phyloP scores from a whole-genome alignment of 2,113 vertebrate species.

The Mesembrinibis cayennensis region DNA sequence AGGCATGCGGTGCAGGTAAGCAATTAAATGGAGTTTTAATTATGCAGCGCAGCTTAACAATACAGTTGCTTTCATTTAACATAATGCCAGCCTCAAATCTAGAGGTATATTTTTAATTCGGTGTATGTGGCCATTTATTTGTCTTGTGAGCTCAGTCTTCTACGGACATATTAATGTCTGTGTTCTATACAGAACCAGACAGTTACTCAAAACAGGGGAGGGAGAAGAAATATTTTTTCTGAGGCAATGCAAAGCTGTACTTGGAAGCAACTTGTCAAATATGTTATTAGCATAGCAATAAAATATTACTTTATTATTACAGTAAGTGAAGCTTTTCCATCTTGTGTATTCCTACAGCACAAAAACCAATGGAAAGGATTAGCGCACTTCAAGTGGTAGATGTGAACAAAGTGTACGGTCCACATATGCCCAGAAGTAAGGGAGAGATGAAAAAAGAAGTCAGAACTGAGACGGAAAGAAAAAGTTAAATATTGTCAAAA shows the following conservation, averaged over 20 bases:
- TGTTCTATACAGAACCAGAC: not conserved
- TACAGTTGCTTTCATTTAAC: not conserved
- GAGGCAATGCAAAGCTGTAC: not conserved
- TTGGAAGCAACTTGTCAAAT: not conserved
- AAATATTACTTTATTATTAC: not conserved
- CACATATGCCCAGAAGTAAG: accelerated
- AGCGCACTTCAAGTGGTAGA: accelerated
- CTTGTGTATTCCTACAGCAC: not conserved
- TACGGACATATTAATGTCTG: not conserved
- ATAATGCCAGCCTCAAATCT: not conserved
- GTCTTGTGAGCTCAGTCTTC: not conserved
- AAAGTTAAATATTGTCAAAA: not conserved
- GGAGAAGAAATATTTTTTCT: not conserved
- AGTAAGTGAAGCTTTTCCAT: not conserved
- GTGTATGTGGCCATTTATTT: not conserved
- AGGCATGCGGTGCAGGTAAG: accelerated
- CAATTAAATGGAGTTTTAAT: not conserved
- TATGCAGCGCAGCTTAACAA: not conserved
- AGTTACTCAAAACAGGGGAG: not conserved
- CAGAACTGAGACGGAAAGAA: not conserved
- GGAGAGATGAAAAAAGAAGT: not conserved
- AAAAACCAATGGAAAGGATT: not conserved
- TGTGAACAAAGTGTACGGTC: not conserved
- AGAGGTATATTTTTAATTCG: not conserved
- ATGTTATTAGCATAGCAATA: not conserved